Base-by-base conservation (phyloP, 2,888 invertebrate species). In the Xestobium rufovillosum region DNA sequence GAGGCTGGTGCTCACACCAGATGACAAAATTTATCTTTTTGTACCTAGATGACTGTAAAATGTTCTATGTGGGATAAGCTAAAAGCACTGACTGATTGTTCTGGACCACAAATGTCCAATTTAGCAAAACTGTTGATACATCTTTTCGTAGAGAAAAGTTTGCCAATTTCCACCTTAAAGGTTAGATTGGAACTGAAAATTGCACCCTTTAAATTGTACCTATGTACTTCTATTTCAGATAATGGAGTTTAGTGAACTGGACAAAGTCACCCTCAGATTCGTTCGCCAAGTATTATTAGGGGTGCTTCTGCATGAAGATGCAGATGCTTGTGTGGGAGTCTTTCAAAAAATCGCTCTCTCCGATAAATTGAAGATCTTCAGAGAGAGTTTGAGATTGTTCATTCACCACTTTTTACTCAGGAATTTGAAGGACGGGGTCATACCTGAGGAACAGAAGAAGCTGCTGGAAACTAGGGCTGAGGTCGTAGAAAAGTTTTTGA, bases 11-110 rank as follows among this genome's bases (percentile, higher is more conserved):
- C 26, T 19, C 15, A 8, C 16, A 31, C 23, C 23, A 19, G 6
- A 8, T 8, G n/a, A 19, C n/a, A 19, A 19, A 19, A 19, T 19
- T n/a, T n/a, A n/a, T n/a, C n/a, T n/a, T n/a, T 6, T 19, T 6
- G n/a, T 44, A 63, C 69, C 11, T 66, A 92, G 83, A 75, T 94
- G 53, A 83, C 85, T 0, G 76, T 90, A 40, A 91, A 95, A 61
- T 95, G 80, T 63, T 75, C 84, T 0, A 62, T 89, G 4, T 96
- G 95, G 95, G 95, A 96, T 63, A 86, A 87, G 57, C 76, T 95
- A 13, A 88, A 90, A 58, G 81, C 84, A 23, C 62, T 95, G 26
- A 73, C 78, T 8, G 69, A 70, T 2, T 70, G 83, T 32, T 70
- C 74, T 0, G 72, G 74, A 34, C 67, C 67, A 8, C 78, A 83